These are phyloP conservation scores for Saiga tatarica DNA, from an alignment of 2,113 vertebrate genomes.

Conservation along the genomic window DNA sequence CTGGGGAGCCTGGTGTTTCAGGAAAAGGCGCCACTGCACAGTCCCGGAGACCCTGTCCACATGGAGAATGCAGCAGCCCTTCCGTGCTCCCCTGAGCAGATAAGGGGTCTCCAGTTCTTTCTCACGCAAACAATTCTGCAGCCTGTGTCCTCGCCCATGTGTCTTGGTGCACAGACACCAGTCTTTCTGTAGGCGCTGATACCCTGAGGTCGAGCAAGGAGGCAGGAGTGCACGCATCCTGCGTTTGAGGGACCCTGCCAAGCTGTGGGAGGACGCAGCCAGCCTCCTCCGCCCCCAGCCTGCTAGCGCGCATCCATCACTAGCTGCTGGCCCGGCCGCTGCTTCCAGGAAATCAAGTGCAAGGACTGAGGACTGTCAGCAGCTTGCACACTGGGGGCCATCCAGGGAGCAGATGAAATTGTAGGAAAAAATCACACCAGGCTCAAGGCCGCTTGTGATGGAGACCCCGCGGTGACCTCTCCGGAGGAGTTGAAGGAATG, in stretches of 20 bases:
- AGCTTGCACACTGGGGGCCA: conserved; percentile 73
- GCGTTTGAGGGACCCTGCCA: not conserved
- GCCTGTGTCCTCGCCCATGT: not conserved
- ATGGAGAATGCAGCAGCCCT: not conserved
- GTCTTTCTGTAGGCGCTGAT: not conserved
- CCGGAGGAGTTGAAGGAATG: conserved; percentile 64
- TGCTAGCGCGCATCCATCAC: conserved; percentile 77
- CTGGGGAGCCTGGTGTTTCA: not conserved
- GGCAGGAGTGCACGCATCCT: not conserved
- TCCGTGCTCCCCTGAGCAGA: not conserved
- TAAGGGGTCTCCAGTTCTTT: not conserved
- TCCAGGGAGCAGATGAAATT: conserved; percentile 81
- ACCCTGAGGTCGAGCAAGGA: rapidly evolving
- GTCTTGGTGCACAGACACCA: not conserved
- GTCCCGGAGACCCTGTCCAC: not conserved
- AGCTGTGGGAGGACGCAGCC: conserved; percentile 2
- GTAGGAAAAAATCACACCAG: conserved; percentile 78
- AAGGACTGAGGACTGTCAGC: conserved; percentile 75
- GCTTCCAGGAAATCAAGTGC: conserved; percentile 84
- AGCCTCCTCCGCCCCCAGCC: conserved; percentile 46
- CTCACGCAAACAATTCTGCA: not conserved
- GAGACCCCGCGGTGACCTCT: conserved; percentile 75
- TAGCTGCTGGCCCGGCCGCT: conserved; percentile 70
- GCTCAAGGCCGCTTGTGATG: conserved; percentile 70
- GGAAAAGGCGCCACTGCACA: not conserved